phyloP scores from a whole-genome alignment of 2,113 vertebrate species.

The Collichthys lucidus region DNA sequence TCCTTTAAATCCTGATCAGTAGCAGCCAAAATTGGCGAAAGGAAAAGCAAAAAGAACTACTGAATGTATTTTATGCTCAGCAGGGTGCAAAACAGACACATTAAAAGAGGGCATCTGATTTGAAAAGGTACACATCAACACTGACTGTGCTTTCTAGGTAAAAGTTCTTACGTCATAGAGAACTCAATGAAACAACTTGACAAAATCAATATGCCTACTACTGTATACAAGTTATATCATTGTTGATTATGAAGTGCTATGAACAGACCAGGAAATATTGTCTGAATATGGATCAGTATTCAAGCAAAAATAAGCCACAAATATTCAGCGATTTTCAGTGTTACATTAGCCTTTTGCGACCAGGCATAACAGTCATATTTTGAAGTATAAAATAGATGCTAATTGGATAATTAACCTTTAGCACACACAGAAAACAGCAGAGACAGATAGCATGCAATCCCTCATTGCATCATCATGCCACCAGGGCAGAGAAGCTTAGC shows the following conservation, averaged over 20 bases:
- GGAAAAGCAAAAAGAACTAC: neutral
- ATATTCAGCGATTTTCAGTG: too few species aligned
- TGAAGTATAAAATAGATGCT: too few species aligned
- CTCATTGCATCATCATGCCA: too few species aligned
- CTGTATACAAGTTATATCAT: neutral
- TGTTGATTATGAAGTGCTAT: neutral
- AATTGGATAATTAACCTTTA: too few species aligned
- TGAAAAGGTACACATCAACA: neutral
- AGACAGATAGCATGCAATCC: too few species aligned
- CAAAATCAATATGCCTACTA: neutral
- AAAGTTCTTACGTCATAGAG: neutral
- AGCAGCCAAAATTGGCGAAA: constrained; percentile 19
- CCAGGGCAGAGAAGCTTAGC: too few species aligned
- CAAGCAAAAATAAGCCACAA: too few species aligned
- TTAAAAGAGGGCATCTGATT: neutral
- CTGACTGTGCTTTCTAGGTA: neutral
- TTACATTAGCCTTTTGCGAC: too few species aligned
- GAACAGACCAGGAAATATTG: neutral
- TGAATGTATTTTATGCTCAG: constrained; percentile 20
- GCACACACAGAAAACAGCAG: too few species aligned
- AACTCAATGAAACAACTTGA: neutral
- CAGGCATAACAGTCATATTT: too few species aligned
- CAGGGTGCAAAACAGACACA: neutral
- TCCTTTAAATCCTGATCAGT: constrained; percentile 44
- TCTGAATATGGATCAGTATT: neutral